Evolutionary conservation across 2,888 invertebrate species (phyloP), one percentile per base, ranked within the genome.

Genomic region (Drosophila greeni): DNA sequence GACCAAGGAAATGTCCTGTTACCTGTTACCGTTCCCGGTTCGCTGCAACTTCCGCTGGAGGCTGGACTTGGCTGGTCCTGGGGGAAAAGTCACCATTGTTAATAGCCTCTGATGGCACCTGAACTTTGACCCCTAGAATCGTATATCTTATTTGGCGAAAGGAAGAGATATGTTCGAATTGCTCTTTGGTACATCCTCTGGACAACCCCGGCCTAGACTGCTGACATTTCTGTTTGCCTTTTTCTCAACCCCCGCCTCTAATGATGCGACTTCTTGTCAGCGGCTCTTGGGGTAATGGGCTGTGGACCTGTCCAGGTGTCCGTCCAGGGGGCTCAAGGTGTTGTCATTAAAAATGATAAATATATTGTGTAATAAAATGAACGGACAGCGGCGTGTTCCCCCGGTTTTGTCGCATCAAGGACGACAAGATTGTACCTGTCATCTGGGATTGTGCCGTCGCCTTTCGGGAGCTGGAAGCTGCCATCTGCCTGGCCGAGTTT

Each of bases 281-380:
- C 48, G 51, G 8, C 51, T 51, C 23, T 14, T 23, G 36, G 36
- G 16, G 29, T 47, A 36, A 34, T 47, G 26, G 45, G 43, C 26
- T 16, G 43, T 43, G 45, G 45, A 3, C 11, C 42, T 43, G 29
- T 31, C 45, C 45, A 45, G 14, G 45, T 45, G 45, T 29, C 29
- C 29, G 29, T 16, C 40, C 51, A 3, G 31, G 24, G 47, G 47
- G 26, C 65, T 48, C 57, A 77, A 77, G 81, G 77, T 77, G 81
- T 75, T 70, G 73, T 71, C 77, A 77, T 53, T 71, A 80, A 75
- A 77, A 80, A 80, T 77, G 81, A 81, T 77, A 77, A 81, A 77
- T 76, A 76, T 54, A 66, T 72, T 68, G 75, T 55, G 64, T 31
- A 62, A 76, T 75, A 59, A 73, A 76, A 71, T 74, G 48, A 56